These are phyloP conservation scores for Chionodraco myersi DNA, from an alignment of 2,113 vertebrate genomes.

Conservation along the genomic window DNA sequence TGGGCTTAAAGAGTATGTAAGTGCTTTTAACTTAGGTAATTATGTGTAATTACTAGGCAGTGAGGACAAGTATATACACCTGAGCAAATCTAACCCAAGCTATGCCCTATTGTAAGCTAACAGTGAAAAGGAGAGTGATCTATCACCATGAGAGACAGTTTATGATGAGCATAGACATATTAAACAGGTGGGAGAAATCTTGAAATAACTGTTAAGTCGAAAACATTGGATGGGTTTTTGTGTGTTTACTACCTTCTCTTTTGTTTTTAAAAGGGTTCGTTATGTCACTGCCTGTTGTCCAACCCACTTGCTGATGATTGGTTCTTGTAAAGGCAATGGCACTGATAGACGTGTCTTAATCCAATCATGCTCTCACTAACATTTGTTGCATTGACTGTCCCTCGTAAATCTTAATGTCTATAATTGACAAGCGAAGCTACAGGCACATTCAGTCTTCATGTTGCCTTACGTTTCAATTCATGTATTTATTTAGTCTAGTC, in stretches of 20 bases:
- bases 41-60: neutral
- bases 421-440: neutral
- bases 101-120: too few relatives aligned
- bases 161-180: too few relatives aligned
- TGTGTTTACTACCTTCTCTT: neutral
- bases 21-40: neutral
- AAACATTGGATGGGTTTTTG: neutral
- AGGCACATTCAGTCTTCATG: neutral
- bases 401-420: neutral
- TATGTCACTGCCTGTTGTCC: neutral
- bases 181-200: too few relatives aligned
- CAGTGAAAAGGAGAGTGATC: too few relatives aligned
- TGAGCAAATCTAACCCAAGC: too few relatives aligned
- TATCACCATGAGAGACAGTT: too few relatives aligned
- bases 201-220: neutral
- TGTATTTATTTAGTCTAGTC: neutral
- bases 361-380: neutral
- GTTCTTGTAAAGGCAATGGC: neutral
- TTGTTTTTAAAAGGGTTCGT: neutral
- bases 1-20: neutral
- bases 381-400: neutral
- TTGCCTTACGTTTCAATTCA: neutral
- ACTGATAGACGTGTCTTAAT: neutral
- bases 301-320: constrained; percentile 31
- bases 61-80: neutral